A percentile compares a stretch with the other conserved stretches of the same genome.
Evolutionary conservation across 2,797 vertebrate species (phyloP).

Genomic region (Sebastes wilsoni): DNA sequence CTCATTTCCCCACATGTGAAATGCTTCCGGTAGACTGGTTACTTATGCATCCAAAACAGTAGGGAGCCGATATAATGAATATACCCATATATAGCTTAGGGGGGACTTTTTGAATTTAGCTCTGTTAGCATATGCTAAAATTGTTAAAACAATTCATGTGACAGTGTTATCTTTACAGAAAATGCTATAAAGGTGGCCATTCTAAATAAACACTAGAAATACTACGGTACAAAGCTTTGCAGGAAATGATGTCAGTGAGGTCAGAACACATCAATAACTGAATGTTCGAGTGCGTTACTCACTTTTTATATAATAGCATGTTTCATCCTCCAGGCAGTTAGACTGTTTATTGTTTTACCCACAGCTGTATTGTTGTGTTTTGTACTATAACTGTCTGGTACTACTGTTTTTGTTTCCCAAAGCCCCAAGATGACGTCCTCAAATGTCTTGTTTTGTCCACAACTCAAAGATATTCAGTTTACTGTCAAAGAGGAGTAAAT

Average conservation of each 20-base stretch:
- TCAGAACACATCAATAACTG: not conserved
- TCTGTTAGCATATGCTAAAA: slow-evolving; percentile 35
- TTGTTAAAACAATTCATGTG: slow-evolving; percentile 18
- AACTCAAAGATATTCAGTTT: no score
- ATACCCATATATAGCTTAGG: slow-evolving; percentile 11
- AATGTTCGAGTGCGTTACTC: not conserved
- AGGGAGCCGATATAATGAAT: slow-evolving; percentile 51
- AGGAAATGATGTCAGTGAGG: not conserved
- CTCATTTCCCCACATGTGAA: slow-evolving; percentile 45
- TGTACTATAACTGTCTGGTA: not conserved
- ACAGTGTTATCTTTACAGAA: not conserved
- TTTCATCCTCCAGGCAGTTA: not conserved
- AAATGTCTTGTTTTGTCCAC: not conserved
- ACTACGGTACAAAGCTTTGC: no score
- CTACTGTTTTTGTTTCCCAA: not conserved
- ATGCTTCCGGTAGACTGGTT: slow-evolving; percentile 35
- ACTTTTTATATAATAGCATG: not conserved
- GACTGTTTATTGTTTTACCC: not conserved
- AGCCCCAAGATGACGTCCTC: no score
- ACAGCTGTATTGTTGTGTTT: not conserved
- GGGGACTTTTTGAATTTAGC: slow-evolving; percentile 1
- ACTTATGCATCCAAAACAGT: slow-evolving; percentile 54
- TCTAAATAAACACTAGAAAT: not conserved
- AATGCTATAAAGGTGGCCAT: not conserved
- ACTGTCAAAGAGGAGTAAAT: no score